phyloP scores from a whole-genome alignment of 2,888 invertebrate genomes.

The Himalopsyche tibetana region DNA sequence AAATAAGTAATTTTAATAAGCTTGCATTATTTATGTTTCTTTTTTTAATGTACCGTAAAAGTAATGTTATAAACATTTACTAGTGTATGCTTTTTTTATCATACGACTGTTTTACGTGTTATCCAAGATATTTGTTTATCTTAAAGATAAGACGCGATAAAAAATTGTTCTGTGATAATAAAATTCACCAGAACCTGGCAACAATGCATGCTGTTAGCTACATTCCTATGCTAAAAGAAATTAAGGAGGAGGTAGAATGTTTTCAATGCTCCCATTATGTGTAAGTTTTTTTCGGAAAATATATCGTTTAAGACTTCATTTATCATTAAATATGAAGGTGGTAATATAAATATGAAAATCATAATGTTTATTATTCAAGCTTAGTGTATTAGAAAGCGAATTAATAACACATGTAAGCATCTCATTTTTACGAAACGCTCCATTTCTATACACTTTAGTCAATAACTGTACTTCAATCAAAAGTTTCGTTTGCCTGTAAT shows the following conservation, averaged over 20 bases:
- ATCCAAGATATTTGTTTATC: slow-evolving; percentile 47
- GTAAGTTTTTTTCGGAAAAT: slow-evolving; percentile 54
- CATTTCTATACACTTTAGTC: too few species aligned
- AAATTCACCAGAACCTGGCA: slow-evolving; percentile 47
- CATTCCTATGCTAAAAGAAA: slow-evolving; percentile 61
- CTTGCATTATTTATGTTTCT: not conserved
- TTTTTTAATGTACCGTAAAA: not conserved
- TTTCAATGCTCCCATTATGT: slow-evolving; percentile 53
- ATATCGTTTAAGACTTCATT: not conserved
- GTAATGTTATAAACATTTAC: slow-evolving; percentile 36
- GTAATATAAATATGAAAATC: too few species aligned
- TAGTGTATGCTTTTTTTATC: slow-evolving; percentile 33
- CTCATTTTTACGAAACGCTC: too few species aligned
- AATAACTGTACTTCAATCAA: too few species aligned
- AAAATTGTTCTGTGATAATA: slow-evolving; percentile 48
- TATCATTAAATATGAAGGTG: not conserved
- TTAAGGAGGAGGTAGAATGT: slow-evolving; percentile 60
- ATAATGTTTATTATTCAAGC: too few species aligned
- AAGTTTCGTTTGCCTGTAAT: too few species aligned
- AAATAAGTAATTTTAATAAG: slow-evolving; percentile 10
- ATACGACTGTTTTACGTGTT: slow-evolving; percentile 47
- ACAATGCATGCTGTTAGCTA: slow-evolving; percentile 63
- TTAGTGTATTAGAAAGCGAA: too few species aligned
- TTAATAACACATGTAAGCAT: too few species aligned
- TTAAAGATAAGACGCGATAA: slow-evolving; percentile 51